Conservation (phyloP, 2,797 vertebrate species). For the Rhabdophis nuchalis region DNA sequence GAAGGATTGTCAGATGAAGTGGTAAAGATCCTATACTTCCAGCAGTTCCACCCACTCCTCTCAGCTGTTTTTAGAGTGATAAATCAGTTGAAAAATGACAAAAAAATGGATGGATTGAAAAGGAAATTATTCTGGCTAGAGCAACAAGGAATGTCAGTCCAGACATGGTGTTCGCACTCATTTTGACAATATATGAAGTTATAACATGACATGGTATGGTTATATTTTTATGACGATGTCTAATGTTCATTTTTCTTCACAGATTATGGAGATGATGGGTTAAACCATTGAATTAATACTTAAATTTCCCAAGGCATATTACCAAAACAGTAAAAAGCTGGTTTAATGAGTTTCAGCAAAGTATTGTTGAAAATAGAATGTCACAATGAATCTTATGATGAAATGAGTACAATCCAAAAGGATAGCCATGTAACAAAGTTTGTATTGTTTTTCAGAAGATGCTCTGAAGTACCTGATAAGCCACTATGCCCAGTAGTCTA, state of each 20-base stretch:
- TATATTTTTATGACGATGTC: background rate
- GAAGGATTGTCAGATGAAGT: background rate
- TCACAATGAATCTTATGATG: background rate
- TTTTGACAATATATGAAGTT: background rate
- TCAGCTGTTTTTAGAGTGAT: background rate
- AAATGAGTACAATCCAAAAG: background rate
- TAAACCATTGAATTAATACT: background rate
- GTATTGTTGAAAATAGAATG: background rate
- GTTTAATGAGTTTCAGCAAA: background rate
- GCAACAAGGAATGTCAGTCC: background rate
- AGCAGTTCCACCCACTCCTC: background rate
- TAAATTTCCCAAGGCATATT: background rate
- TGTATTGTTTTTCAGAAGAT: background rate
- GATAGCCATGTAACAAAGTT: background rate
- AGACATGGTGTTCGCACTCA: background rate
- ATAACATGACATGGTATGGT: background rate
- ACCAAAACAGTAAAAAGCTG: conserved; percentile 1
- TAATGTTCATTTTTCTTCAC: background rate
- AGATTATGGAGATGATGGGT: background rate
- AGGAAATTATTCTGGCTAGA: background rate
- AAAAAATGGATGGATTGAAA: background rate
- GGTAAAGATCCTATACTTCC: background rate
- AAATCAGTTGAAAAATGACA: background rate
- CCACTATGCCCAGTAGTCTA: background rate
- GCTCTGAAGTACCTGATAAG: background rate